A percentile compares a stretch with the other conserved stretches of the same genome.
phyloP scores from a whole-genome alignment of 2,113 vertebrate species.

The Vimba vimba region DNA sequence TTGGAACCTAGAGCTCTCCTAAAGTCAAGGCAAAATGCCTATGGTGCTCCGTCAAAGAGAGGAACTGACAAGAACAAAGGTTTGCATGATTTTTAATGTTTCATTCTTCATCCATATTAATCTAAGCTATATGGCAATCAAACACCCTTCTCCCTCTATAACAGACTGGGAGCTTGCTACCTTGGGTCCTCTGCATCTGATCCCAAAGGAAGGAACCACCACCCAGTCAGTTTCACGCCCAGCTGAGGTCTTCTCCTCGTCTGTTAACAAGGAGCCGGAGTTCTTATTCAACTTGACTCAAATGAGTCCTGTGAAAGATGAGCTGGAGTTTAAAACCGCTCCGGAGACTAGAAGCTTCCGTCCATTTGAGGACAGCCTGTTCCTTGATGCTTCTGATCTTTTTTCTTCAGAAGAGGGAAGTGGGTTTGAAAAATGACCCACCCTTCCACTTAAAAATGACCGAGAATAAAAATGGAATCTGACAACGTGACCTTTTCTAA shows the following conservation, averaged over 20 bases:
- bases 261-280: neutral
- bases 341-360: neutral
- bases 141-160: neutral
- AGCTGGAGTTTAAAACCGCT: neutral
- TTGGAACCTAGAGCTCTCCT: neutral
- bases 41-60: slow-evolving; percentile 45
- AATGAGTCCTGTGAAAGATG: neutral
- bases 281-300: neutral
- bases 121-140: neutral
- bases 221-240: neutral
- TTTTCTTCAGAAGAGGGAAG: neutral
- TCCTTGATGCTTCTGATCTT: neutral
- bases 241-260: neutral
- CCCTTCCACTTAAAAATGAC: neutral
- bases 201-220: neutral
- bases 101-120: neutral
- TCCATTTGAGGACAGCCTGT: neutral
- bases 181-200: slow-evolving; percentile 63
- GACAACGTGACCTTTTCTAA: neutral
- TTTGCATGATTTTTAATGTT: slow-evolving; percentile 14
- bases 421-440: neutral
- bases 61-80: slow-evolving; percentile 25
- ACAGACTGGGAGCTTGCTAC: slow-evolving; percentile 54
- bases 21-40: neutral
- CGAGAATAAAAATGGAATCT: neutral